Evolutionary conservation across 2,797 vertebrate species (phyloP).

Genomic region (Amblyopsis hoosieri): DNA sequence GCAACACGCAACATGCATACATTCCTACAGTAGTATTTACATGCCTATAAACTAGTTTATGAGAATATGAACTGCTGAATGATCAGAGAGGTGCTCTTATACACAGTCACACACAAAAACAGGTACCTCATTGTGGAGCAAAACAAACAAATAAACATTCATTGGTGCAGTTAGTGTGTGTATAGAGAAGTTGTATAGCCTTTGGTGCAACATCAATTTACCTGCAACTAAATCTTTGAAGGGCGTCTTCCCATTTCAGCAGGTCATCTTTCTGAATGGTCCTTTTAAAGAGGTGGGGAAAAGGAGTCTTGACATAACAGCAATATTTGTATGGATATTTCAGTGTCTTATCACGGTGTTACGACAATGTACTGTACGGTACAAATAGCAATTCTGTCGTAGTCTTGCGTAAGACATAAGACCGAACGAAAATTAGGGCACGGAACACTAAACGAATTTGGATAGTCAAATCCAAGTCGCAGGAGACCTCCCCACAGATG

Average conservation of each 20-base stretch:
- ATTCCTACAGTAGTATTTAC: constrained; percentile 37
- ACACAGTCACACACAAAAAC: not conserved
- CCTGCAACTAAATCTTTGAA: constrained; percentile 47
- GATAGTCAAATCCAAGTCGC: constrained; percentile 1
- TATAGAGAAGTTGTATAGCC: not conserved
- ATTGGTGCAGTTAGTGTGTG: not conserved
- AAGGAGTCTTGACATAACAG: not conserved
- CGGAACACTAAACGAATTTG: not conserved
- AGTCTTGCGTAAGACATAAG: not conserved
- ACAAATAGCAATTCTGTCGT: not conserved
- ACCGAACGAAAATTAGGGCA: not conserved
- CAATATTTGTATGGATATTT: too few relatives aligned
- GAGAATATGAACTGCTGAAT: constrained; percentile 25
- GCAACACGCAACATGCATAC: constrained; percentile 36
- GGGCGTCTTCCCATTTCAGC: constrained; percentile 63
- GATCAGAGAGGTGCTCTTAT: not conserved
- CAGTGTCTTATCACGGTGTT: too few relatives aligned
- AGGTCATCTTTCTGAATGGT: constrained; percentile 18
- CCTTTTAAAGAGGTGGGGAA: constrained; percentile 27
- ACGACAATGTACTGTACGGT: too few relatives aligned
- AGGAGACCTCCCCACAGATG: constrained; percentile 59
- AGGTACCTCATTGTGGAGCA: not conserved
- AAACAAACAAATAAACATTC: too few relatives aligned
- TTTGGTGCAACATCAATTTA: constrained; percentile 36
- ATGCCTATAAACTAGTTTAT: constrained; percentile 50